Evolutionary conservation across 2,797 vertebrate species (phyloP), one percentile per base, ranked within the genome.

Genomic region (Onychomys arenicola): DNA sequence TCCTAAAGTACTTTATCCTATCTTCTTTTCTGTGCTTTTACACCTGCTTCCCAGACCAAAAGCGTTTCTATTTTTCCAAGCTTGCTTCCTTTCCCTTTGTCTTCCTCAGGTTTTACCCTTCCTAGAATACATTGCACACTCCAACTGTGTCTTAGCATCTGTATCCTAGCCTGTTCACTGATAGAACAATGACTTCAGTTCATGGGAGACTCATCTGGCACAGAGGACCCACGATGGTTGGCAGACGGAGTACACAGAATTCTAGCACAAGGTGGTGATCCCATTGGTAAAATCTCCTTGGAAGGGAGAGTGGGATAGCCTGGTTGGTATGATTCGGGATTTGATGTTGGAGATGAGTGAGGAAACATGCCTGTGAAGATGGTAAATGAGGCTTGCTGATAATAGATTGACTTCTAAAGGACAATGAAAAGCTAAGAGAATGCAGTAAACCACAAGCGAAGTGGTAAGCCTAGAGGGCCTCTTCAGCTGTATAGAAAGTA

Each of bases 371-470:
- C 0, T 59, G 52, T 1, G 29, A 86, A 21, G 25, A 49, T 14
- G 4, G 17, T 52, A 10, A 46, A 37, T 84, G 84, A 65, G 19
- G 23, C 40, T 80, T 89, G 37, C 59, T 96, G 14, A 67, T 87
- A 92, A 43, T 78, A 65, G 67, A 52, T 13, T 80, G 83, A 87
- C 59, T 21, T 43, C n/a, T 87, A 43, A 81, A 80, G n/a, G 94
- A 59, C 43, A 63, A 61, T 89, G 43, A 65, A 77, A 97, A 90
- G 10, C 63, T 86, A 78, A 95, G n/a, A 32, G 63, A 17, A 85
- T 37, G 86, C 91, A 83, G 75, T 17, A 78, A 80, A 86, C 40
- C n/a, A 57, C 84, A 89, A 96, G 75, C 7, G 77, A 43, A 89
- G 57, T 75, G n/a, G 78, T 43, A 85, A 90, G 5, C 81, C 32